These are phyloP conservation scores for Antheraea pernyi DNA, from an alignment of 1,140 invertebrate species.

Conservation along the genomic window DNA sequence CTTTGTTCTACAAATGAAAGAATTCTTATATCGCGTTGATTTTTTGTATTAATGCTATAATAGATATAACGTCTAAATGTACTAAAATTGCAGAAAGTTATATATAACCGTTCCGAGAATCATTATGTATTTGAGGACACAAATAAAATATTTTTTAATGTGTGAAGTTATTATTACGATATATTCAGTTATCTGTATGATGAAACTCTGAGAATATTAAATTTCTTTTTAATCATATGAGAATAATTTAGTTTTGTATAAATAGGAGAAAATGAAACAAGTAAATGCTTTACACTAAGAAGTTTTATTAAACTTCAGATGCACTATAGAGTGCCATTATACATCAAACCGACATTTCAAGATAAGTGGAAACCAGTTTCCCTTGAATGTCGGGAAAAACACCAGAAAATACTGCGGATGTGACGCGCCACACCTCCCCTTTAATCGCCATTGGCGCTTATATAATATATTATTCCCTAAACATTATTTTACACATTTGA, in stretches of 20 bases:
- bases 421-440: slow-evolving; percentile 6
- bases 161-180: too few relatives aligned
- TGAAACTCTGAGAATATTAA: too few relatives aligned
- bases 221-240: too few relatives aligned
- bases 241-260: background rate
- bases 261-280: slow-evolving; percentile 30
- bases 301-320: slow-evolving; percentile 61
- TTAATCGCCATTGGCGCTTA: slow-evolving; percentile 17
- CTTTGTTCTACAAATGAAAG: too few relatives aligned
- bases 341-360: slow-evolving; percentile 48
- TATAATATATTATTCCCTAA: slow-evolving; percentile 32
- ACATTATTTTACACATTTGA: slow-evolving; percentile 50
- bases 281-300: slow-evolving; percentile 66
- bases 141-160: too few relatives aligned
- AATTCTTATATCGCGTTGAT: too few relatives aligned
- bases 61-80: too few relatives aligned
- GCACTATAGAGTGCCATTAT: slow-evolving; percentile 57
- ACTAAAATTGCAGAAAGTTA: too few relatives aligned
- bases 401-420: slow-evolving; percentile 28
- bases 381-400: slow-evolving; percentile 30
- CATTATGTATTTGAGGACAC: too few relatives aligned
- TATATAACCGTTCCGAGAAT: too few relatives aligned
- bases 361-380: slow-evolving; percentile 38
- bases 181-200: too few relatives aligned
- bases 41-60: too few relatives aligned